Conservation (phyloP, 1,140 invertebrate genomes). For the Caenorhabditis elegans region WBcel235 BX284603.4:9185501-9186000, state of each 20-base stretch:
- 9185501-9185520: background rate
- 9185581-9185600: too few relatives aligned
- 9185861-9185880: background rate
- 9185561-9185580: background rate
- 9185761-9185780: too few relatives aligned
- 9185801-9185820: too few relatives aligned
- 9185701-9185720: too few relatives aligned
- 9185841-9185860: background rate
- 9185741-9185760: too few relatives aligned
- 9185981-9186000: background rate
- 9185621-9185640: too few relatives aligned
- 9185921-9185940: background rate
- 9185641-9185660: too few relatives aligned
- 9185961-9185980: background rate
- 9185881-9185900: background rate
- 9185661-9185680: too few relatives aligned
- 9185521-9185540: background rate
- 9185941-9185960: background rate
- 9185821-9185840: background rate
- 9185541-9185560: background rate
- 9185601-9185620: too few relatives aligned
- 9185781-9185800: too few relatives aligned
- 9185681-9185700: too few relatives aligned
- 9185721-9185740: too few relatives aligned
- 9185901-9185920: background rate